phyloP scores from a whole-genome alignment of 2,797 vertebrate species.

The Lophotriccus pileatus region DNA sequence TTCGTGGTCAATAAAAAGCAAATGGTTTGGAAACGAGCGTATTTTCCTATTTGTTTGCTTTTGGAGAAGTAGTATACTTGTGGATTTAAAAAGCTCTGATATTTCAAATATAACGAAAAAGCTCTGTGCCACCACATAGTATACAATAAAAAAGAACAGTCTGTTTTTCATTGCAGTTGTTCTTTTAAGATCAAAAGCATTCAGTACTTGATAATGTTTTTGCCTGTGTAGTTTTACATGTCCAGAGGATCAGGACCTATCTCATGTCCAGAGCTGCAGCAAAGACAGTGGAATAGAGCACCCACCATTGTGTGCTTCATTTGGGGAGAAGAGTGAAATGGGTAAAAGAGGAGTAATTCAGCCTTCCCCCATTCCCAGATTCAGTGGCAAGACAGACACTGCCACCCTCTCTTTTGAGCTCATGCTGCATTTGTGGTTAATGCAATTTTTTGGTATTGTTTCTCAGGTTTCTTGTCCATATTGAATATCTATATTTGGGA shows the following conservation, averaged over 20 bases:
- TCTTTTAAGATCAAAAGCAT: neutral
- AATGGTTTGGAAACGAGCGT: neutral
- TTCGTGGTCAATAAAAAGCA: constrained; percentile 25
- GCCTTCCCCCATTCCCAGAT: neutral
- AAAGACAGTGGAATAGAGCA: neutral
- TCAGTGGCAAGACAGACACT: neutral
- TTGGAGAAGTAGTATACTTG: neutral
- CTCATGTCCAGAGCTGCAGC: neutral
- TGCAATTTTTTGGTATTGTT: neutral
- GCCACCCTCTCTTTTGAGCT: neutral
- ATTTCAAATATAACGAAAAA: neutral
- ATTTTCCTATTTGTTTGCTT: constrained; percentile 27
- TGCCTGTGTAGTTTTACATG: neutral
- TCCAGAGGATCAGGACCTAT: neutral
- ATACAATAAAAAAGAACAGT: neutral
- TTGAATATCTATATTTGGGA: neutral
- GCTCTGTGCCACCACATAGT: neutral
- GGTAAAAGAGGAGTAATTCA: neutral
- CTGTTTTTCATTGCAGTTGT: neutral
- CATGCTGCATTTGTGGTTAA: neutral
- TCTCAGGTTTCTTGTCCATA: constrained; percentile 5
- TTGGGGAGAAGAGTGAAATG: neutral
- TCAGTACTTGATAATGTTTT: neutral
- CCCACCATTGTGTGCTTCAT: rapidly evolving
- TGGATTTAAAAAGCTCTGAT: neutral